Percentiles rank a stretch among this genome's conserved stretches.
Conservation (phyloP, 1,140 invertebrate genomes). For the Brachionus angularis region DNA sequence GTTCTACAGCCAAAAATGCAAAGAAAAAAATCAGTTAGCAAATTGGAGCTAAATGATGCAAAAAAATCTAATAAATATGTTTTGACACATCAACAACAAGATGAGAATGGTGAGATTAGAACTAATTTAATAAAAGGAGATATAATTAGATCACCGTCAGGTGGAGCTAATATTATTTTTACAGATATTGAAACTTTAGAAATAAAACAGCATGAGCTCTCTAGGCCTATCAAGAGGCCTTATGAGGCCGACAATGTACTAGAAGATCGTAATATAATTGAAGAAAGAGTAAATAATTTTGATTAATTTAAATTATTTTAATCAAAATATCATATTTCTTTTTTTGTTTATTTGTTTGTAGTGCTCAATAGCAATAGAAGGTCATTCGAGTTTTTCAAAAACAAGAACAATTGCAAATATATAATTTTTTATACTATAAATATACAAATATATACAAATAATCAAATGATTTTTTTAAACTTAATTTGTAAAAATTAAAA, state of each 20-base stretch:
- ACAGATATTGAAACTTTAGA: slow-evolving; percentile 40
- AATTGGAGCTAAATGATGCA: slow-evolving; percentile 18
- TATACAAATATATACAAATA: no score
- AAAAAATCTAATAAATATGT: slow-evolving; percentile 74
- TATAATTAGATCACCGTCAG: slow-evolving; percentile 1
- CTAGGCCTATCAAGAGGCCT: slow-evolving; percentile 6
- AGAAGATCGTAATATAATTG: slow-evolving; percentile 6
- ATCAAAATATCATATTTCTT: no score
- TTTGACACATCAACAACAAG: slow-evolving; percentile 80
- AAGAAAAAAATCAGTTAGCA: slow-evolving; percentile 28
- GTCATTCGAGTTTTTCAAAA: slow-evolving; percentile 38
- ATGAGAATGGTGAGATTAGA: slow-evolving; percentile 82
- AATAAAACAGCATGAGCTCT: slow-evolving; percentile 3
- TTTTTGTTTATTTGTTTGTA: no score
- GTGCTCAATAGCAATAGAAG: slow-evolving; percentile 43
- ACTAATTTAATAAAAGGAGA: slow-evolving; percentile 77
- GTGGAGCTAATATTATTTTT: slow-evolving; percentile 44
- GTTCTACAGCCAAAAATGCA: slow-evolving; percentile 31
- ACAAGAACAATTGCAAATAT: slow-evolving; percentile 15
- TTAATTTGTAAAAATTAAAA: no score
- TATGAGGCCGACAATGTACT: slow-evolving; percentile 11
- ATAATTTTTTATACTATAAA: no score
- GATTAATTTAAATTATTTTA: no score
- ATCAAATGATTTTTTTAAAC: no score
- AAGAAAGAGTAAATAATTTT: no score